Percentiles rank a stretch among this genome's conserved stretches.
These are phyloP conservation scores for Centropus bengalensis DNA, from an alignment of 2,113 vertebrate species.

Conservation along the genomic window DNA sequence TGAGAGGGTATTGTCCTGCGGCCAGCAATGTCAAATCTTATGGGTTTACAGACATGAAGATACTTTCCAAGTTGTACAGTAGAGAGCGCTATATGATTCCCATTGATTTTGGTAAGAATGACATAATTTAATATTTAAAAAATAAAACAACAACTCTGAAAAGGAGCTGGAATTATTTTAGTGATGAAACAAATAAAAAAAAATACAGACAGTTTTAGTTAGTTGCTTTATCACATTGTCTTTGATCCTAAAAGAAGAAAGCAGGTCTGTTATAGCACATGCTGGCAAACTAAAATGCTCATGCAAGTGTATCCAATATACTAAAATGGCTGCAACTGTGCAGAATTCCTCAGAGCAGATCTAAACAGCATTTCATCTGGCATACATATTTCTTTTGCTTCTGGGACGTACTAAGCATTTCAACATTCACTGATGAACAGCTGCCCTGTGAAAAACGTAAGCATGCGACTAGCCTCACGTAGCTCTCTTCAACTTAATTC, in stretches of 20 bases:
- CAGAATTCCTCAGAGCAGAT: not conserved
- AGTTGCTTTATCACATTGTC: not conserved
- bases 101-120: not conserved
- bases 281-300: not conserved
- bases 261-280: not conserved
- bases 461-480: no score
- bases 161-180: not conserved
- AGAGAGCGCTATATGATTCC: not conserved
- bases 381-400: not conserved
- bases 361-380: not conserved
- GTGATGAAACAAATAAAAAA: not conserved
- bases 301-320: not conserved
- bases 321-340: not conserved
- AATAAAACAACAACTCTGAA: not conserved
- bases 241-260: not conserved
- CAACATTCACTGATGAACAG: not conserved
- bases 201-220: not conserved
- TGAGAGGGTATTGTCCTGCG: not conserved
- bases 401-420: not conserved
- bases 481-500: not conserved
- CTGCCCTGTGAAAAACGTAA: not conserved
- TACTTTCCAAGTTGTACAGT: not conserved
- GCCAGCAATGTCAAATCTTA: not conserved
- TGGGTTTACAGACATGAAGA: not conserved
- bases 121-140: not conserved